Evolutionary conservation across 2,113 vertebrate genomes (phyloP).

Genomic region (Lepisosteus osseus): DNA sequence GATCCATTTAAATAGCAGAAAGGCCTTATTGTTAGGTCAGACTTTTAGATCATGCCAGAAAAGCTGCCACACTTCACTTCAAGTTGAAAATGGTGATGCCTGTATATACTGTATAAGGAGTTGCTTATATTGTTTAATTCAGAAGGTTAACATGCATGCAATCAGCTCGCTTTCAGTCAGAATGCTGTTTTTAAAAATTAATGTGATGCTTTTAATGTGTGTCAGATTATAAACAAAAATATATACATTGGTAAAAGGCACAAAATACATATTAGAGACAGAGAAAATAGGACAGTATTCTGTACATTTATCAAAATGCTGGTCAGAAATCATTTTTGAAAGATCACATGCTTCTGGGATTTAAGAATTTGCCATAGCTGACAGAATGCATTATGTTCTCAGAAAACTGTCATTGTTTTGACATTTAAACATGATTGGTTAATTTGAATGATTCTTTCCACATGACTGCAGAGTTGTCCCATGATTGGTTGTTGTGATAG

Average conservation of each 20-base stretch:
- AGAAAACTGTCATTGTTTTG: conserved; percentile 36
- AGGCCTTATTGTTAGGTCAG: conserved; percentile 23
- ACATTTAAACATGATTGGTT: conserved; percentile 31
- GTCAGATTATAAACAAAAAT: too few relatives aligned
- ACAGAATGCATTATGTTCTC: conserved; percentile 40
- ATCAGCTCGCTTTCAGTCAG: background rate
- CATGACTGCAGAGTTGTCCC: conserved; percentile 29
- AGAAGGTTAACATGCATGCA: too few relatives aligned
- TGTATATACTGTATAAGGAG: too few relatives aligned
- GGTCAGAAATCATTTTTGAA: background rate
- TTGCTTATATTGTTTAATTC: too few relatives aligned
- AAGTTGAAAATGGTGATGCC: too few relatives aligned
- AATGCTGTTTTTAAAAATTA: background rate
- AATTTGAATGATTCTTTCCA: conserved; percentile 30
- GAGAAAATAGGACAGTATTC: too few relatives aligned
- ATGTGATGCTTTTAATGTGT: too few relatives aligned
- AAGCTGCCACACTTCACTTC: background rate
- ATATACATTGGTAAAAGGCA: too few relatives aligned
- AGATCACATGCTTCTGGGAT: conserved; percentile 9
- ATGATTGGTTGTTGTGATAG: conserved; percentile 37
- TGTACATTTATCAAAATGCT: background rate
- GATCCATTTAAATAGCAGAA: conserved; percentile 28
- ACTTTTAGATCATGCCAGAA: conserved; percentile 41
- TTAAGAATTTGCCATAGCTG: conserved; percentile 32
- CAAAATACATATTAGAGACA: too few relatives aligned